Evolutionary conservation across 2,888 invertebrate genomes (phyloP).

Genomic region (Acleris cristana): DNA sequence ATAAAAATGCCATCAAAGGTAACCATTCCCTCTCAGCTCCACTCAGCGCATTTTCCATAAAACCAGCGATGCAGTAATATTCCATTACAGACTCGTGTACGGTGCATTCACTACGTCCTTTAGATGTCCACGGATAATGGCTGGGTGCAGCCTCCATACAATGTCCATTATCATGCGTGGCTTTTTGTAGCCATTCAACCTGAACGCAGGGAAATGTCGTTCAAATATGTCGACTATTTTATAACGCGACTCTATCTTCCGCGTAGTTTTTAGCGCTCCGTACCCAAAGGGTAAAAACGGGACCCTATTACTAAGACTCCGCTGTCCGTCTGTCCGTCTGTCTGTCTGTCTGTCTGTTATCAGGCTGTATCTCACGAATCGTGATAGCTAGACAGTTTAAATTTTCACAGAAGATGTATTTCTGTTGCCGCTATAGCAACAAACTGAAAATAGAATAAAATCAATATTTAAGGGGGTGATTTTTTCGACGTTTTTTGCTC

Average conservation of each 20-base stretch:
- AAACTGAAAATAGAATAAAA: no score
- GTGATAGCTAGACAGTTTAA: no score
- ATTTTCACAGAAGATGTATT: no score
- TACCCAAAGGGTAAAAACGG: no score
- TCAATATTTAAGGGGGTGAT: no score
- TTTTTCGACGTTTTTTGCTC: no score
- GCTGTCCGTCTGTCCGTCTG: no score
- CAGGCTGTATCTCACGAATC: no score
- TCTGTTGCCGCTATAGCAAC: no score
- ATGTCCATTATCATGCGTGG: constrained; percentile 18
- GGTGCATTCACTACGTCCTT: constrained; percentile 9
- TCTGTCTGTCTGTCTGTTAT: no score
- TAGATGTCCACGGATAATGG: constrained; percentile 20
- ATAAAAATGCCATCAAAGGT: not conserved
- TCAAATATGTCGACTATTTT: constrained; percentile 5
- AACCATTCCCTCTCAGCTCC: not conserved
- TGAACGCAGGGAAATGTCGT: constrained; percentile 13
- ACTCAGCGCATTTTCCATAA: constrained; percentile 6
- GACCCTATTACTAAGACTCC: no score
- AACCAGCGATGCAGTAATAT: constrained; percentile 1
- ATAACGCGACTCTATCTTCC: not conserved
- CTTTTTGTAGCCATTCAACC: constrained; percentile 36
- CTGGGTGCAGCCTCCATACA: constrained; percentile 23
- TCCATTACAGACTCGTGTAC: not conserved
- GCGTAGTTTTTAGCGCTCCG: no score